Evolutionary conservation across 2,113 vertebrate species (phyloP).

Genomic region (Sinocyclocheilus maitianheensis): DNA sequence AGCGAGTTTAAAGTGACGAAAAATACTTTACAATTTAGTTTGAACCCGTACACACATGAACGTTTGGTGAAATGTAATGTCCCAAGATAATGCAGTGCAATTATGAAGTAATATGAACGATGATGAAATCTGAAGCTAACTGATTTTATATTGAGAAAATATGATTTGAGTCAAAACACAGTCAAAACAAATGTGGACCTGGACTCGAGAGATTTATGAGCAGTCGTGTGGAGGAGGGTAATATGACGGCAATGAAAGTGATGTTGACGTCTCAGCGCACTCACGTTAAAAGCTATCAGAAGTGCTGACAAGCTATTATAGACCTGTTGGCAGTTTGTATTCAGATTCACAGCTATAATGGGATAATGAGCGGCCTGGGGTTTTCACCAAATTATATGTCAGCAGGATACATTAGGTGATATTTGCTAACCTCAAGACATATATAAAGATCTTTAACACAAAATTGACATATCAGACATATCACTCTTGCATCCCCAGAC

Average conservation of each 20-base stretch:
- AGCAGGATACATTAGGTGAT: neutral
- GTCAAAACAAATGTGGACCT: neutral
- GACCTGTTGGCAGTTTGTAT: constrained; percentile 8
- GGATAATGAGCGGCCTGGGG: constrained; percentile 15
- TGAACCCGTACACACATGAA: neutral
- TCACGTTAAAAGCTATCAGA: constrained; percentile 8
- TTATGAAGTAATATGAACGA: neutral
- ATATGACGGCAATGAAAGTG: neutral
- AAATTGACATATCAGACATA: neutral
- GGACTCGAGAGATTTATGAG: neutral
- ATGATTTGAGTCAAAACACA: constrained; percentile 14
- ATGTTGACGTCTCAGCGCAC: neutral
- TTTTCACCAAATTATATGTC: constrained; percentile 4
- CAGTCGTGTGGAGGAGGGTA: neutral
- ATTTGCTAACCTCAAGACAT: neutral
- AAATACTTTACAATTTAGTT: neutral
- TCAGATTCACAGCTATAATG: constrained; percentile 16
- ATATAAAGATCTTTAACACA: neutral
- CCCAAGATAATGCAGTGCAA: neutral
- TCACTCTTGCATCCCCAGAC: neutral
- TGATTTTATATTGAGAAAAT: neutral
- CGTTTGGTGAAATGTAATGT: neutral
- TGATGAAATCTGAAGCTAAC: neutral
- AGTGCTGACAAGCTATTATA: constrained; percentile 13
- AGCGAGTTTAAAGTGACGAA: too few relatives aligned